A percentile compares a stretch with the other conserved stretches of the same genome.
Evolutionary conservation across 2,113 vertebrate species (phyloP).

Genomic region (Nannobrachium achirus): DNA sequence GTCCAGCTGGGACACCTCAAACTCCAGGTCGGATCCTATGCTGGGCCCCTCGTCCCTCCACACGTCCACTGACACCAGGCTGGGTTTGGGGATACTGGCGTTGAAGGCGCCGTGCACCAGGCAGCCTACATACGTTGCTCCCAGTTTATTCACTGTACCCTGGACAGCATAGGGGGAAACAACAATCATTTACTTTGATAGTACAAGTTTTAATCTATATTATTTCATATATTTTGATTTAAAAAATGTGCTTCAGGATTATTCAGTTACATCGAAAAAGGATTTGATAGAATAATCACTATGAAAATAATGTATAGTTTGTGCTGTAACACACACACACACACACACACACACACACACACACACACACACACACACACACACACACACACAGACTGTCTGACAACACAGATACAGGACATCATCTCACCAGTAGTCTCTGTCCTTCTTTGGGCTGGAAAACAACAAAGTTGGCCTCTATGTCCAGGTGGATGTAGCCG

Average conservation of each 20-base stretch:
- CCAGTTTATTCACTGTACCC: conserved; percentile 94
- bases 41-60: conserved; percentile 85
- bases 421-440: conserved; percentile 84
- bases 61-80: conserved; percentile 78
- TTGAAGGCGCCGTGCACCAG: conserved; percentile 97
- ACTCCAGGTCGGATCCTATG: conserved; percentile 86
- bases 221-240: too few species aligned
- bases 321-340: too few species aligned
- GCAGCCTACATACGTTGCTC: conserved; percentile 89
- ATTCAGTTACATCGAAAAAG: too few species aligned
- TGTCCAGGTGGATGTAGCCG: conserved; percentile 90
- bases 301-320: too few species aligned
- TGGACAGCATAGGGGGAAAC: too few species aligned
- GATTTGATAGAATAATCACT: too few species aligned
- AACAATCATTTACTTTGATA: too few species aligned
- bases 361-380: too few species aligned
- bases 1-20: conserved; percentile 89
- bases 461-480: conserved; percentile 90
- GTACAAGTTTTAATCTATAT: too few species aligned
- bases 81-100: conserved; percentile 90
- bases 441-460: conserved; percentile 88
- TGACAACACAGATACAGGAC: background rate
- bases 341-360: background rate
- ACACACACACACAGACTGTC: background rate
- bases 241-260: too few species aligned